Percentiles rank a stretch among this genome's conserved stretches.
Evolutionary conservation across 2,888 invertebrate species (phyloP).

Genomic region (Bembecia ichneumoniformis): DNA sequence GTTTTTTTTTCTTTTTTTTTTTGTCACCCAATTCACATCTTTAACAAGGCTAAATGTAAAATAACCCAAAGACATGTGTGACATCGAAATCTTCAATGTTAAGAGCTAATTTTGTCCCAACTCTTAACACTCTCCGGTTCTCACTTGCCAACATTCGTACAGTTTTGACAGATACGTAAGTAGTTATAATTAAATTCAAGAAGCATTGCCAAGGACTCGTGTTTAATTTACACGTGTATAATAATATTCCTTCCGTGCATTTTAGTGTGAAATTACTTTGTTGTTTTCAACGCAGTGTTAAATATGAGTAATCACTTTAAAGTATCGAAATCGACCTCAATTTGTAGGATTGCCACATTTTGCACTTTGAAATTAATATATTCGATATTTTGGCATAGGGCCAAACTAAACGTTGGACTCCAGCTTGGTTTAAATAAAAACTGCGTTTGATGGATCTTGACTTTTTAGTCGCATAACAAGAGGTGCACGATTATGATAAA

Average conservation of each 20-base stretch:
- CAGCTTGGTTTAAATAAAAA: conserved; percentile 5
- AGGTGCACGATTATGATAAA: background rate
- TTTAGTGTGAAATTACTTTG: background rate
- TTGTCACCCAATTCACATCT: background rate
- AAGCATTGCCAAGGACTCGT: conserved; percentile 59
- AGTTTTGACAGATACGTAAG: conserved; percentile 58
- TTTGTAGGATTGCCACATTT: conserved; percentile 28
- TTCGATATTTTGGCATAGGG: conserved; percentile 38
- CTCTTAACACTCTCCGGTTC: conserved; percentile 25
- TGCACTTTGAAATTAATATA: conserved; percentile 31
- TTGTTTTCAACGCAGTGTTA: background rate
- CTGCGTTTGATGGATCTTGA: background rate
- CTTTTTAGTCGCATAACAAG: background rate
- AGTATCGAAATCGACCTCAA: conserved; percentile 17
- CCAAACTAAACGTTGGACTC: conserved; percentile 29
- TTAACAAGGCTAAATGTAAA: conserved; percentile 11
- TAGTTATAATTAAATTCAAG: conserved; percentile 63
- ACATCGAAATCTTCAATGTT: conserved; percentile 25
- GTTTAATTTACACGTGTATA: conserved; percentile 11
- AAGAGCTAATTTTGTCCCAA: conserved; percentile 46
- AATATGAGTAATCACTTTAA: conserved; percentile 1
- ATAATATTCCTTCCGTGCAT: conserved; percentile 7
- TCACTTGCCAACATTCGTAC: conserved; percentile 61
- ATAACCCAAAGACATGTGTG: conserved; percentile 10
- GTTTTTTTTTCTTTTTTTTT: no score